Percentiles rank a stretch among this genome's conserved stretches.
Conservation (phyloP, 2,888 invertebrate genomes). For the Epinotia demarniana region DNA sequence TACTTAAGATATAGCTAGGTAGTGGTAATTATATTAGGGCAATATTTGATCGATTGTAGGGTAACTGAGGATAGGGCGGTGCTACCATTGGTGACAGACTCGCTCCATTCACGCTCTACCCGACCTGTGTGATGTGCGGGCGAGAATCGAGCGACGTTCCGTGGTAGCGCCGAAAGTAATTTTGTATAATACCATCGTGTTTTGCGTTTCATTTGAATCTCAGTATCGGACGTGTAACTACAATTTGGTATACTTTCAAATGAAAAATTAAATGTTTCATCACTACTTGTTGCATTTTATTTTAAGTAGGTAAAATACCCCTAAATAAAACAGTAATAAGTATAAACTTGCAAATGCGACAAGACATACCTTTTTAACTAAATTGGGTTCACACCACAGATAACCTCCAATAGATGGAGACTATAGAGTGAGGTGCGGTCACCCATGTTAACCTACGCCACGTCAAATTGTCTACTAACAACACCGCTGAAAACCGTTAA, state of each 20-base stretch:
- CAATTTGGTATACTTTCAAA: conserved; percentile 84
- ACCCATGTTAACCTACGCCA: too few species aligned
- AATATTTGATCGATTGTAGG: conserved; percentile 72
- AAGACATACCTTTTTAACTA: too few species aligned
- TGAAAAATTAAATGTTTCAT: conserved; percentile 84
- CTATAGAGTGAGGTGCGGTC: too few species aligned
- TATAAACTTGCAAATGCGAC: too few species aligned
- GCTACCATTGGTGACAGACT: conserved; percentile 43
- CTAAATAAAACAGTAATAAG: too few species aligned
- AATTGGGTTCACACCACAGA: too few species aligned
- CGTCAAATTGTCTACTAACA: too few species aligned
- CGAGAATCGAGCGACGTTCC: conserved; percentile 30
- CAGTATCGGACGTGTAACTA: conserved; percentile 81
- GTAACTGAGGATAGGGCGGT: conserved; percentile 55
- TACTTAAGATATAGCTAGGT: conserved; percentile 82
- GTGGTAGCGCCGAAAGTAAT: conserved; percentile 50
- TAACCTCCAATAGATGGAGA: too few species aligned
- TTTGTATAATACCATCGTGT: conserved; percentile 80
- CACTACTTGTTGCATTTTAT: conserved; percentile 63
- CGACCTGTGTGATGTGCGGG: background rate
- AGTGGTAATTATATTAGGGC: conserved; percentile 80
- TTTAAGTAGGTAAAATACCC: conserved; percentile 45
- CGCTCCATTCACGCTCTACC: conserved; percentile 46
- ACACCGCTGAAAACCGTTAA: too few species aligned
- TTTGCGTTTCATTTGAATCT: conserved; percentile 83